Evolutionary conservation across 2,113 vertebrate species (phyloP).

Genomic region (Tetraodon nigroviridis): DNA sequence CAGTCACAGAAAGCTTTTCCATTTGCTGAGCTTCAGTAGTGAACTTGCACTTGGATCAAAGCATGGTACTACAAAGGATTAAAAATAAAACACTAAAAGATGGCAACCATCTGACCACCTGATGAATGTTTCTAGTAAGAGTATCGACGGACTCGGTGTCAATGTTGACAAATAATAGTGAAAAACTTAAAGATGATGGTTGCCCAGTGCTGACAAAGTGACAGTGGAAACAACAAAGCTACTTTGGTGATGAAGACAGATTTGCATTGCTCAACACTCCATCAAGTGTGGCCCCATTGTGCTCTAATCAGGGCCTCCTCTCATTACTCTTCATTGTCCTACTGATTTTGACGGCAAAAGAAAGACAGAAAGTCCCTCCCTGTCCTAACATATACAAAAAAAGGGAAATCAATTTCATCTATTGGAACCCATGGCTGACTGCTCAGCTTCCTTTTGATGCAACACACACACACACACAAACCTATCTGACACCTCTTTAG

Average conservation of each 20-base stretch:
- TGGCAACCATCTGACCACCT: too few species aligned
- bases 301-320: slow-evolving; percentile 53
- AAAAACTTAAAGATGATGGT: slow-evolving; percentile 12
- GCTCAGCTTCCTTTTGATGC: slow-evolving; percentile 56
- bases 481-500: slow-evolving; percentile 68
- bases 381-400: slow-evolving; percentile 25
- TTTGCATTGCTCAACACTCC: slow-evolving; percentile 66
- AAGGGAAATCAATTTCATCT: slow-evolving; percentile 82
- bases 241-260: slow-evolving; percentile 56
- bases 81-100: too few species aligned
- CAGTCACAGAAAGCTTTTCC: too few species aligned
- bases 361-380: slow-evolving; percentile 55
- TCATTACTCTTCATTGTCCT: slow-evolving; percentile 70
- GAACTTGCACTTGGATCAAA: too few species aligned
- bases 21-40: too few species aligned
- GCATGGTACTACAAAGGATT: too few species aligned
- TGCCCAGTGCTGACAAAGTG: slow-evolving; percentile 13
- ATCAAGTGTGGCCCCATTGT: slow-evolving; percentile 72
- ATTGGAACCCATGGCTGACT: slow-evolving; percentile 56
- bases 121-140: neutral
- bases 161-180: slow-evolving; percentile 8
- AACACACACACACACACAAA: slow-evolving; percentile 36
- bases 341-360: slow-evolving; percentile 53
- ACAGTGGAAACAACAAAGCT: slow-evolving; percentile 31
- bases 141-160: neutral